Evolutionary conservation across 2,888 invertebrate species (phyloP), one percentile per base, ranked within the genome.

Genomic region (Blastobasis adustella): DNA sequence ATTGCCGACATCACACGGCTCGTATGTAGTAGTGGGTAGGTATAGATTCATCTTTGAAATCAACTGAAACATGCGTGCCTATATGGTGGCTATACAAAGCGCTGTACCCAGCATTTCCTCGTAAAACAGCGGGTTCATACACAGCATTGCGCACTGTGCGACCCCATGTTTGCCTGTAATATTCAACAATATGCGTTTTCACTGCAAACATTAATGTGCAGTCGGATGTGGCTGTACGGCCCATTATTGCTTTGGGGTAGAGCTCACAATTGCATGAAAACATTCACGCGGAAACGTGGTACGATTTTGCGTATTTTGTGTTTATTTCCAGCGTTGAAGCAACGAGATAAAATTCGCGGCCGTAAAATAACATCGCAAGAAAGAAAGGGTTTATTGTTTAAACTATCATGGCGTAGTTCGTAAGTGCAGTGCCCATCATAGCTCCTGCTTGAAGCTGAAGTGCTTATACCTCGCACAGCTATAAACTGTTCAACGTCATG

Each of bases 291-390:
- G 3, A 36, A 46, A 6, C 7, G 46, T 37, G 46, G 50, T 41
- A 40, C 1, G 10, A 8, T 6, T 7, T 5, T 42, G 50, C 44
- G 41, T 47, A 47, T 53, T 73, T 73, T 71, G 71, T 66, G 74
- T 76, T 74, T 73, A 74, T 76, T 76, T 72, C 69, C 76, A 73
- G 70, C 69, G 66, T 73, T 71, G 76, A 71, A 69, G 69, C 68
- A 74, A 72, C 70, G 69, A 79, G 75, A 80, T 80, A 76, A 79
- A 78, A 79, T 78, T 79, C 72, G 70, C 71, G 67, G 69, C 65
- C 70, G 66, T 81, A 78, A 80, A 81, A 76, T 75, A 76, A 73
- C 73, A 70, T 69, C 66, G 65, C 65, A 61, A 60, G 62, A 67
- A 71, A 69, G 70, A 73, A 73, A 67, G 70, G 73, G 70, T 69